Conservation (phyloP, 2,888 invertebrate species). For the Blomia tropicalis region DNA sequence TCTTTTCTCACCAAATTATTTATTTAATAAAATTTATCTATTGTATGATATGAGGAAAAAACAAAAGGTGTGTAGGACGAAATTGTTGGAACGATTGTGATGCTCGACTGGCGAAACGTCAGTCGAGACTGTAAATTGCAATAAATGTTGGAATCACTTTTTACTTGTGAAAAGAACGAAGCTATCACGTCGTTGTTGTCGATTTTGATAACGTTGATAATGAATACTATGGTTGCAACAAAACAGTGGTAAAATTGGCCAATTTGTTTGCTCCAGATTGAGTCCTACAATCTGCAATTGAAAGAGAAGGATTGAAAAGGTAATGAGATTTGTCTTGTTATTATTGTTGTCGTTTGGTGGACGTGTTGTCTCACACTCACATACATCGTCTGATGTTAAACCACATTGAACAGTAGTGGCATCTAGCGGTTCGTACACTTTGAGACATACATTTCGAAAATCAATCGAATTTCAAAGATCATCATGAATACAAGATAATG, state of each 20-base stretch:
- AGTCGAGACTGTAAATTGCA: not conserved
- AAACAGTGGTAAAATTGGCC: not conserved
- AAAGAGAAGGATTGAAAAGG: not conserved
- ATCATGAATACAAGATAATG: no score
- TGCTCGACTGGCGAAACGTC: slow-evolving; percentile 1
- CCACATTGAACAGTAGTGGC: no score
- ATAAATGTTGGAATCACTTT: no score
- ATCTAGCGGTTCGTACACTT: slow-evolving; percentile 4
- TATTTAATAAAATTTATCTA: no score
- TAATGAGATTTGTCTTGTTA: not conserved
- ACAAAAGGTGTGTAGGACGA: not conserved
- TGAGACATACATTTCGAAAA: no score
- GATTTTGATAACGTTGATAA: not conserved
- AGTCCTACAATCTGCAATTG: no score
- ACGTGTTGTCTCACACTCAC: no score
- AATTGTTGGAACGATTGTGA: not conserved
- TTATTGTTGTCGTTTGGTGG: not conserved
- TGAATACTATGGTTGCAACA: not conserved
- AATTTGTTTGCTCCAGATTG: slow-evolving; percentile 3
- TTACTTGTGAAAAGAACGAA: no score
- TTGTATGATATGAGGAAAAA: not conserved
- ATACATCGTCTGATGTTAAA: no score
- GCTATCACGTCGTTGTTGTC: no score
- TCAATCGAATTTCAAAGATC: no score
- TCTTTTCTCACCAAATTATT: no score